Percentiles rank a stretch among this genome's conserved stretches.
phyloP scores from a whole-genome alignment of 2,113 vertebrate species.

The Rhadina sibilatrix region DNA sequence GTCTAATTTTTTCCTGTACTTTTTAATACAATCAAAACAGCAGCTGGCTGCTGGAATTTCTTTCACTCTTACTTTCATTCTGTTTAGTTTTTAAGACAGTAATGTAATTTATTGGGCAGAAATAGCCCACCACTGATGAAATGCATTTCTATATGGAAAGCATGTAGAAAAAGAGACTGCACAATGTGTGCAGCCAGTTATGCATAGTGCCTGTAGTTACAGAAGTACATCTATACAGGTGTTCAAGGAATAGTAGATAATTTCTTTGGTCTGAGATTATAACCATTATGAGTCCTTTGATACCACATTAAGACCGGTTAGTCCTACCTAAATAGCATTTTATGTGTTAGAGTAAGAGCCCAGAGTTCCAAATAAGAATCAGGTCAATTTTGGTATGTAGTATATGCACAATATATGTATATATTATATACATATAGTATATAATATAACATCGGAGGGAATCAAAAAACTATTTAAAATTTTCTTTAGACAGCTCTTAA shows the following conservation, averaged over 20 bases:
- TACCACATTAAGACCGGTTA: not conserved
- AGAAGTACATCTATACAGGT: not conserved
- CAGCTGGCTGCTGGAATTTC: not conserved
- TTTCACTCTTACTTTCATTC: not conserved
- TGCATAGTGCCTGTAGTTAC: not conserved
- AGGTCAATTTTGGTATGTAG: not conserved
- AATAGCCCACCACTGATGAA: not conserved
- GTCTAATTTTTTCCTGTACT: slow-evolving; percentile 29
- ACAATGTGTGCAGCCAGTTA: not conserved
- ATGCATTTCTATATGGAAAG: not conserved
- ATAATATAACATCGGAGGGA: not conserved
- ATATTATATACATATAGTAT: not conserved
- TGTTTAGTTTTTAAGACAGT: not conserved
- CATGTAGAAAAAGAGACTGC: not conserved
- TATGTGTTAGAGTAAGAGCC: not conserved
- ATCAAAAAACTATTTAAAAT: not conserved
- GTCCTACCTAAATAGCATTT: not conserved
- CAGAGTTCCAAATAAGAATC: not conserved
- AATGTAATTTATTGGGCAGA: not conserved
- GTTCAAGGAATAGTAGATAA: not conserved
- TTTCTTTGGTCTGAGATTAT: not conserved
- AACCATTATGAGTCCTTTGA: not conserved
- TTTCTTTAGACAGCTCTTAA: not conserved
- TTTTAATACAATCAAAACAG: not conserved
- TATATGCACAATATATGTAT: too few species aligned